Base-by-base conservation (phyloP, 2,888 invertebrate genomes). In the Blastobasis lacticolella region DNA sequence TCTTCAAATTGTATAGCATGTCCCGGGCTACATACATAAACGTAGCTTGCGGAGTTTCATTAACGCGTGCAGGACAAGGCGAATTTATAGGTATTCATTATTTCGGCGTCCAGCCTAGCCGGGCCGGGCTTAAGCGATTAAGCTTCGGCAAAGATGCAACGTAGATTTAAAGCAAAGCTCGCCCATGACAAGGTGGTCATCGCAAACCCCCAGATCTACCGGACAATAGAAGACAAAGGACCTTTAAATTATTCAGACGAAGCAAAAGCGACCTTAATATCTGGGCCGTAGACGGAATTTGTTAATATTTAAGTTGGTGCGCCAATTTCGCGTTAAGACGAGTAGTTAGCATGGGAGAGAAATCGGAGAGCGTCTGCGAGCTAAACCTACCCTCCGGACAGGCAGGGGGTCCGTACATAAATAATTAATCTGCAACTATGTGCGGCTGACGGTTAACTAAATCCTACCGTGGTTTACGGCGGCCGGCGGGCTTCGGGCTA, bases 161-260 rank as follows among this genome's bases (percentile, higher is more conserved):
- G 85, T 81, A 84, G 88, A 81, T 83, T 85, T 84, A 79, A 69
- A 72, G 70, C 71, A 76, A 80, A 83, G 83, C 88, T 77, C 61
- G 76, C 68, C 77, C 85, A 79, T 85, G 86, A 85, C 86, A 85
- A 85, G 86, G 85, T 85, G 88, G 88, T 88, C 88, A 88, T 84
- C 82, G 76, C 80, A 80, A 82, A 68, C 77, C 85, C 83, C 75
- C 61, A 79, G 78, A 85, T 84, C 84, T 81, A 64, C 75, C 75
- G 82, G 83, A 82, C 84, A 79, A 78, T 75, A 76, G 54, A 78
- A 85, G 82, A 87, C 87, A 87, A 87, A 87, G 84, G 85, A 76
- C 71, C 69, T 70, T 73, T 85, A 79, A 87, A 86, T 86, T 78
- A 87, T 85, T 83, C 78, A 81, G 64, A 66, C 78, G 73, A 64